Evolutionary conservation across 1,140 invertebrate species (phyloP).

Genomic region (Camponotus floridanus): DNA sequence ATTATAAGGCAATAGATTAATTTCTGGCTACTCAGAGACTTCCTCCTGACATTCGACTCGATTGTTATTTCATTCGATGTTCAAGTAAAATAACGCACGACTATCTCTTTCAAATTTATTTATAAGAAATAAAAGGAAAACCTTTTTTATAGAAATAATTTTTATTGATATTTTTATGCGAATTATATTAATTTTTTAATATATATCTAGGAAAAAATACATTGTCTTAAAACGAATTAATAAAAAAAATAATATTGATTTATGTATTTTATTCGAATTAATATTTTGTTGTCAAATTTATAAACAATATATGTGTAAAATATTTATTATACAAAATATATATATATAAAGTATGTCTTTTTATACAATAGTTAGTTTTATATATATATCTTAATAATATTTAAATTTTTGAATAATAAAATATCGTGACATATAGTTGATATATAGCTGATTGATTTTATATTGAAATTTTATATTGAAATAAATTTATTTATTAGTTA

Average conservation of each 20-base stretch:
- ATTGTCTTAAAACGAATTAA: background rate
- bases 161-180: background rate
- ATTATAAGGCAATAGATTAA: constrained; percentile 84
- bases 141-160: constrained; percentile 4
- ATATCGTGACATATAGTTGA: background rate
- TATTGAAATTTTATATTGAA: background rate
- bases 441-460: background rate
- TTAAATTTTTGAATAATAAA: background rate
- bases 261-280: background rate
- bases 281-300: background rate
- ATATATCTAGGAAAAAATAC: background rate
- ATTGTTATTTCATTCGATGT: background rate
- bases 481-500: constrained; percentile 47
- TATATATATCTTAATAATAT: background rate
- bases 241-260: background rate
- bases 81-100: constrained; percentile 6
- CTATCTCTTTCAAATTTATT: background rate
- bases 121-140: background rate
- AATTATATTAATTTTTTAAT: constrained; percentile 2
- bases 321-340: background rate
- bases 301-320: background rate
- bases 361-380: background rate
- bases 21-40: constrained; percentile 74
- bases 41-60: constrained; percentile 33
- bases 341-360: background rate